phyloP scores from a whole-genome alignment of 2,113 vertebrate species.

The Ammospiza caudacuta region DNA sequence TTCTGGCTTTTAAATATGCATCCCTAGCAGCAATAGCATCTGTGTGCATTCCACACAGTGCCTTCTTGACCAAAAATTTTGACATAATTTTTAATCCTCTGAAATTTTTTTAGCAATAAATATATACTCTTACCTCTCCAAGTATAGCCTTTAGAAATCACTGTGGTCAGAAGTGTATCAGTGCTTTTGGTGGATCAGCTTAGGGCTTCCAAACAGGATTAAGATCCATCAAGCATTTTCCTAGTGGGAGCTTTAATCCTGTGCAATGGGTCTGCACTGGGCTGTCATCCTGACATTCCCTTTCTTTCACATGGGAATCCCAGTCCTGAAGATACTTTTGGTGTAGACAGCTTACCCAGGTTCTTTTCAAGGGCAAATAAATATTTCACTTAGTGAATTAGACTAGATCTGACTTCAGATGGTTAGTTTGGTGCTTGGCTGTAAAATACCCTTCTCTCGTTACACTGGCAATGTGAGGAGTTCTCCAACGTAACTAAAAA shows the following conservation, averaged over 20 bases:
- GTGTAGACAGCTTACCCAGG: background rate
- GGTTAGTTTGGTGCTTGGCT: background rate
- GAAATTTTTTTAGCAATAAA: background rate
- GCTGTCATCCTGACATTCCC: background rate
- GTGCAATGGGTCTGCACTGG: accelerated
- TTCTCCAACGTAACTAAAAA: background rate
- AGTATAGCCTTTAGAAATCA: background rate
- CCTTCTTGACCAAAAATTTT: background rate
- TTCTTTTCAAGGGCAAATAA: background rate
- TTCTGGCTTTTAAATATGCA: background rate
- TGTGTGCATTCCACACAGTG: background rate
- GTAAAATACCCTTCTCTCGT: background rate
- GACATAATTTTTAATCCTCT: background rate
- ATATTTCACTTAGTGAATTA: background rate
- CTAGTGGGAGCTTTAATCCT: background rate
- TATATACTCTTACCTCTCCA: background rate
- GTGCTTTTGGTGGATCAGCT: background rate
- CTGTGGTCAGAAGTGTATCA: background rate
- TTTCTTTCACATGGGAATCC: background rate
- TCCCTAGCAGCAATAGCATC: background rate
- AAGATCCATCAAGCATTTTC: background rate
- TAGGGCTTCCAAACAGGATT: background rate
- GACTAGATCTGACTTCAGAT: background rate
- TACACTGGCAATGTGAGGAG: background rate
- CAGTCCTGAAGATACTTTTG: background rate